A percentile compares a stretch with the other conserved stretches of the same genome.
phyloP scores from a whole-genome alignment of 1,140 invertebrate genomes.

The Drosophila lini region DNA sequence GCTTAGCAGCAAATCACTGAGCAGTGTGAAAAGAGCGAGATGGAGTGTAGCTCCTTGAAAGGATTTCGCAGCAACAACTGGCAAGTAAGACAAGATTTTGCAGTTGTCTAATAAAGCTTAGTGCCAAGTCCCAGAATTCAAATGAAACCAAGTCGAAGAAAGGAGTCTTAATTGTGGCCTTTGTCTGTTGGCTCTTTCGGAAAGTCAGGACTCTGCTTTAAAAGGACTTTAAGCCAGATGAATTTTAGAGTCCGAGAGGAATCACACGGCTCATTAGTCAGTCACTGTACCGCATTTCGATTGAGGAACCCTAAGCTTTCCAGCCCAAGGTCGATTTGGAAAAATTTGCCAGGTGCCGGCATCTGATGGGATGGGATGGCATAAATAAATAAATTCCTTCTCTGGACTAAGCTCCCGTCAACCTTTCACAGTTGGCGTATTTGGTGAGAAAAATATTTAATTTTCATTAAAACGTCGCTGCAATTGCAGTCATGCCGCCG shows the following conservation, averaged over 20 bases:
- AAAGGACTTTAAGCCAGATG: constrained; percentile 10
- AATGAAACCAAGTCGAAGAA: constrained; percentile 38
- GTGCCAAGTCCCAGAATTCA: constrained; percentile 43
- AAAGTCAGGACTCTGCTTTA: not conserved
- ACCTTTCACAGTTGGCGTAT: not conserved
- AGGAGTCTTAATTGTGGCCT: constrained; percentile 38
- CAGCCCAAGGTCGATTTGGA: not conserved
- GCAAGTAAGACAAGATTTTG: constrained; percentile 37
- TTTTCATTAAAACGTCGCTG: constrained; percentile 61
- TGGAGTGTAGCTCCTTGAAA: constrained; percentile 13
- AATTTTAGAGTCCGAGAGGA: constrained; percentile 3
- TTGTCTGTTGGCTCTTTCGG: constrained; percentile 1
- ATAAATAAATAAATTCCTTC: constrained; percentile 16
- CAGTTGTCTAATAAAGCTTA: constrained; percentile 58
- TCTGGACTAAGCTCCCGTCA: not conserved
- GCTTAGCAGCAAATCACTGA: constrained; percentile 77
- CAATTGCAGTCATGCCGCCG: constrained; percentile 16
- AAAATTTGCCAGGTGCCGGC: constrained; percentile 11
- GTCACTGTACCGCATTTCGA: constrained; percentile 17
- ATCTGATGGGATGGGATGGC: not conserved
- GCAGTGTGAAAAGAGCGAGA: constrained; percentile 56
- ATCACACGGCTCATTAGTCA: constrained; percentile 26
- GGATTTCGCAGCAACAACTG: constrained; percentile 46
- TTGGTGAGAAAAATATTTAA: constrained; percentile 62
- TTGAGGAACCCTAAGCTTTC: not conserved